A percentile compares a stretch with the other conserved stretches of the same genome.
Evolutionary conservation across 2,888 invertebrate species (phyloP).

Genomic region (Escarpia spicata): DNA sequence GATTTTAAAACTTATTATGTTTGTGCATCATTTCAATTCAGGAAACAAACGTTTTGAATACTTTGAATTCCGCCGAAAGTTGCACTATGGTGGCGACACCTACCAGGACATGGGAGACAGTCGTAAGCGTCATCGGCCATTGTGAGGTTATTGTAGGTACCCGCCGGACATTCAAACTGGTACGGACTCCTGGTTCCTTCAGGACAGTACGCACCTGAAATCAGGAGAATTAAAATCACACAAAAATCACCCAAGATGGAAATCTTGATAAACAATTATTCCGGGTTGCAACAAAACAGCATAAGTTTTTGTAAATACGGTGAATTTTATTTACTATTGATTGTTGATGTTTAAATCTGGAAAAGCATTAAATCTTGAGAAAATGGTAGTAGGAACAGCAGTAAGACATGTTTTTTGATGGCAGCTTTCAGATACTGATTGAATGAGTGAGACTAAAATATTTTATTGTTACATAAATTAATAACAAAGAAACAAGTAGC

Average conservation of each 20-base stretch:
- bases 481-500: too few species aligned
- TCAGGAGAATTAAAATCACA: conserved; percentile 39
- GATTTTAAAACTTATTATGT: conserved; percentile 10
- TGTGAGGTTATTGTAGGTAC: conserved; percentile 59
- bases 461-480: too few species aligned
- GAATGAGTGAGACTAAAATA: too few species aligned
- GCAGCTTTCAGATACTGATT: too few species aligned
- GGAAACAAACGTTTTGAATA: not conserved
- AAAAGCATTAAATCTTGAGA: too few species aligned
- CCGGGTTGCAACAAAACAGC: not conserved
- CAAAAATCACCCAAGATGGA: not conserved
- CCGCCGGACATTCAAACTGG: conserved; percentile 56
- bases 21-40: not conserved
- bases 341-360: not conserved
- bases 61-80: not conserved
- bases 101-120: conserved; percentile 60
- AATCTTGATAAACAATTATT: not conserved
- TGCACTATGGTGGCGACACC: conserved; percentile 24
- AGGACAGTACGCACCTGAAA: conserved; percentile 57
- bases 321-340: not conserved
- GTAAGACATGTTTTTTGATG: too few species aligned
- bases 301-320: not conserved
- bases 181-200: conserved; percentile 49
- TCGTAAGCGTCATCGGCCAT: conserved; percentile 49
- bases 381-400: too few species aligned